Evolutionary conservation across 2,888 invertebrate genomes (phyloP).

Genomic region (Lacanobia wlatinum): DNA sequence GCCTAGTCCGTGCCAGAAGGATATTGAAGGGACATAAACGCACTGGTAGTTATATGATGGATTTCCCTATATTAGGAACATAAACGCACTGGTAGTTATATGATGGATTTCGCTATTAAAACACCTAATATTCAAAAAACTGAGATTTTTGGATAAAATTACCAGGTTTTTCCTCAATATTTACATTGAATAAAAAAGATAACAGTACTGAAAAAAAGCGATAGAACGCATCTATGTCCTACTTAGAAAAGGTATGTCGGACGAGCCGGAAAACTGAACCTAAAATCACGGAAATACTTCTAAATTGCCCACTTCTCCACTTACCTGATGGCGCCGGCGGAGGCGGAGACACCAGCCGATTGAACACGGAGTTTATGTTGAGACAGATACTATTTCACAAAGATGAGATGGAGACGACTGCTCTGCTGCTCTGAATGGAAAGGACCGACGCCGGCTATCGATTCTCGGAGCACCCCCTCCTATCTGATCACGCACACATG

Average conservation of each 20-base stretch:
- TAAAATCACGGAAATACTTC: not conserved
- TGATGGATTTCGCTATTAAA: no score
- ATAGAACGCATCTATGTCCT: not conserved
- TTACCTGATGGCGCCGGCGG: not conserved
- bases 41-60: no score
- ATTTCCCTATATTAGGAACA: no score
- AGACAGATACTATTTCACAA: not conserved
- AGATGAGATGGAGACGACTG: conserved; percentile 11
- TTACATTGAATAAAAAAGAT: not conserved
- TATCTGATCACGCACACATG: conserved; percentile 23
- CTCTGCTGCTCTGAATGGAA: conserved; percentile 26
- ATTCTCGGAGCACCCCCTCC: conserved; percentile 8
- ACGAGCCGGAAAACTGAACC: not conserved
- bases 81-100: no score
- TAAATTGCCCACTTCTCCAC: not conserved
- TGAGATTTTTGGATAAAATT: no score
- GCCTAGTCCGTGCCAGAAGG: no score
- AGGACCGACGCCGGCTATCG: conserved; percentile 18
- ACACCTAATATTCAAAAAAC: no score
- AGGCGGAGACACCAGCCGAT: not conserved
- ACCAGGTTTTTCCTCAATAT: not conserved
- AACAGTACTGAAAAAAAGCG: not conserved
- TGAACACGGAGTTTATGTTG: conserved; percentile 2
- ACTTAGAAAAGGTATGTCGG: no score
- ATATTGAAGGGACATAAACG: no score